A percentile compares a stretch with the other conserved stretches of the same genome.
phyloP scores from a whole-genome alignment of 30 jellyfish, hydroid and myxozoan genomes.

The Chrysaora quinquecirrha region DNA sequence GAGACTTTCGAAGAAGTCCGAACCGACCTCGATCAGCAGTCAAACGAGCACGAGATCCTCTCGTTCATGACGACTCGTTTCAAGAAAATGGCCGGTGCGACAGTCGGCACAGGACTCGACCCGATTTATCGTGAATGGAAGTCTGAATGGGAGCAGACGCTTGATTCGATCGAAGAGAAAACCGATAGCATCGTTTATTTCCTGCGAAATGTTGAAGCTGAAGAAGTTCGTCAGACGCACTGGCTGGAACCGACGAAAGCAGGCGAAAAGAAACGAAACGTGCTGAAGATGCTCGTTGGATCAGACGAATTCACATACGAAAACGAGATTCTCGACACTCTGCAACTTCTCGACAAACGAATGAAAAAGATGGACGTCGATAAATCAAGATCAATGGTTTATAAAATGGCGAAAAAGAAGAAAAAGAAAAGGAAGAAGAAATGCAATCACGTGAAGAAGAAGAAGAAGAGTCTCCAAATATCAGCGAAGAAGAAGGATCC shows the following conservation, averaged over 20 bases:
- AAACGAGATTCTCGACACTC: constrained; percentile 63
- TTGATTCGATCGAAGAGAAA: constrained; percentile 80
- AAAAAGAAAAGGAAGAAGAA: constrained; percentile 66
- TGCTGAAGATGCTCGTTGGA: constrained; percentile 67
- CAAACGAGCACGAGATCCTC: constrained; percentile 80
- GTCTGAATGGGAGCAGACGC: constrained; percentile 82
- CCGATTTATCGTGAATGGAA: constrained; percentile 98
- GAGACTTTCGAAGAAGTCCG: constrained; percentile 93
- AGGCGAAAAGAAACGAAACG: constrained; percentile 61
- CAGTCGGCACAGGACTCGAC: constrained; percentile 72
- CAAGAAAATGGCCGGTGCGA: constrained; percentile 80
- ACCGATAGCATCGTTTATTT: constrained; percentile 69
- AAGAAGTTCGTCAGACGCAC: constrained; percentile 75
- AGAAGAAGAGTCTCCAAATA: constrained; percentile 29
- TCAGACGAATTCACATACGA: constrained; percentile 77
- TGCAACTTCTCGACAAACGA: constrained; percentile 60
- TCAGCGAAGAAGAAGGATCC: constrained; percentile 55
- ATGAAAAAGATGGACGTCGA: constrained; percentile 49
- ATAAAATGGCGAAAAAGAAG: constrained; percentile 67
- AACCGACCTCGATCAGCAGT: constrained; percentile 69
- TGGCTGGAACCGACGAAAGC: constrained; percentile 79
- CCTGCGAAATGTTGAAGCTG: constrained; percentile 79
- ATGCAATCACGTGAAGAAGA: constrained; percentile 33
- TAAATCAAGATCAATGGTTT: constrained; percentile 53
- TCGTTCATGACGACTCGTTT: constrained; percentile 84